Evolutionary conservation across 2,888 invertebrate species (phyloP), one percentile per base, ranked within the genome.

Genomic region (Melipona beecheii): DNA sequence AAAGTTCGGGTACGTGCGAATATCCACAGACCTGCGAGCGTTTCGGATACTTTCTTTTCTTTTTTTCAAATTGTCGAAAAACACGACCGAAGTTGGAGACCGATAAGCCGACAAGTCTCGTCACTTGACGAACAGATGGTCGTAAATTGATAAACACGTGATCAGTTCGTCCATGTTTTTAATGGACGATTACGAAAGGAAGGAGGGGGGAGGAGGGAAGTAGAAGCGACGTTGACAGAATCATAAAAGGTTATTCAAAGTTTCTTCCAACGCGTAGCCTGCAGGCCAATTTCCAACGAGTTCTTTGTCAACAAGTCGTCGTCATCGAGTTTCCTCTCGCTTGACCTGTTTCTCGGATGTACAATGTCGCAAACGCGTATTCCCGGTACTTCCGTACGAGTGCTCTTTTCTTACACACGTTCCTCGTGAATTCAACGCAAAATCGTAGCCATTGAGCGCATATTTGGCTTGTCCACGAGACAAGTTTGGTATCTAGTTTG

Each of bases 1-100:
- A 96, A 97, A 93, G 96, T 97, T 88, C 95, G 96, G 96, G 97
- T 97, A 94, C 66, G 84, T 83, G 21, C 24, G 15, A 6, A 0
- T 31, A 27, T 19, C 13, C 4, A 6, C 3, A 5, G 27, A 13
- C 49, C 1, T n/a, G 69, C 2, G 31, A 58, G 17, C 31, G 56
- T 31, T 58, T 6, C 13, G 19, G 4, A 56, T 19, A 52, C 49
- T 50, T 50, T 2, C 0, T 5, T 52, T 21, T 21, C 5, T 52
- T 52, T 6, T 19, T 21, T 21, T 6, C 5, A 21, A 21, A 60
- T 15, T 27, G 24, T 60, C 24, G 13, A 24, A 1, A 27, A 13
- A 31, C 36, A 36, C 36, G n/a, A 36, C 5, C 15, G 21, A 36
- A 13, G 15, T 65, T n/a, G 15, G 13, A 15, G 2, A 36, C n/a